phyloP scores from a whole-genome alignment of 2,888 invertebrate species.

The Tetanocera ferruginea region DNA sequence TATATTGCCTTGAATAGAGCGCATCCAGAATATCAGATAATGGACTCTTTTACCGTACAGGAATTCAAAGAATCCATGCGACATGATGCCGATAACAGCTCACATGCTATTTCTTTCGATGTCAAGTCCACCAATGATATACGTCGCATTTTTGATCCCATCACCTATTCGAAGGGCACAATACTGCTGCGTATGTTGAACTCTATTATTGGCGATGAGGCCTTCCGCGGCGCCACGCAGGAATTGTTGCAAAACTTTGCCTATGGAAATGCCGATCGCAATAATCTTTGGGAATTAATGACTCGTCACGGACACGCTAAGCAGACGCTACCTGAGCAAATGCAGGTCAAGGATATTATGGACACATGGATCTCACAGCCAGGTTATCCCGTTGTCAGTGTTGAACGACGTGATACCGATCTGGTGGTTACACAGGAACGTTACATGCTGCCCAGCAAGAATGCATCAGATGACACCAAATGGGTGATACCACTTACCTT shows the following conservation, averaged over 20 bases:
- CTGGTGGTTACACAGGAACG: slow-evolving; percentile 64
- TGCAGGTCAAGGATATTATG: slow-evolving; percentile 75
- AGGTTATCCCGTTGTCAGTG: slow-evolving; percentile 78
- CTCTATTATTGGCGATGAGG: slow-evolving; percentile 76
- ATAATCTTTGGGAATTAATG: slow-evolving; percentile 78
- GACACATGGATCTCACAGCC: slow-evolving; percentile 78
- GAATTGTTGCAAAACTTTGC: slow-evolving; percentile 72
- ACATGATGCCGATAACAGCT: slow-evolving; percentile 75
- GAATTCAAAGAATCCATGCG: slow-evolving; percentile 74
- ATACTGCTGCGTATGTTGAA: slow-evolving; percentile 81
- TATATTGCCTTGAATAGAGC: slow-evolving; percentile 69
- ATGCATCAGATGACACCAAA: slow-evolving; percentile 60
- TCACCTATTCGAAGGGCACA: slow-evolving; percentile 82
- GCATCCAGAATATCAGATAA: slow-evolving; percentile 74
- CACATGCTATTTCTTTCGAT: slow-evolving; percentile 77
- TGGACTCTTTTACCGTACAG: slow-evolving; percentile 72
- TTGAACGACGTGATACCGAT: slow-evolving; percentile 68
- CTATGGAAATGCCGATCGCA: slow-evolving; percentile 75
- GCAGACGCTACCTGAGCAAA: slow-evolving; percentile 64
- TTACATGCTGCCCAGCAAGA: slow-evolving; percentile 63
- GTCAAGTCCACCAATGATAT: slow-evolving; percentile 76
- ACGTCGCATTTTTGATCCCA: slow-evolving; percentile 78
- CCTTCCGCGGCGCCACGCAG: slow-evolving; percentile 72
- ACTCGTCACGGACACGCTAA: slow-evolving; percentile 72
- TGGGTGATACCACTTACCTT: slow-evolving; percentile 69